These are phyloP conservation scores for Fopius arisanus DNA, from an alignment of 1,140 invertebrate species.

Conservation along the genomic window DNA sequence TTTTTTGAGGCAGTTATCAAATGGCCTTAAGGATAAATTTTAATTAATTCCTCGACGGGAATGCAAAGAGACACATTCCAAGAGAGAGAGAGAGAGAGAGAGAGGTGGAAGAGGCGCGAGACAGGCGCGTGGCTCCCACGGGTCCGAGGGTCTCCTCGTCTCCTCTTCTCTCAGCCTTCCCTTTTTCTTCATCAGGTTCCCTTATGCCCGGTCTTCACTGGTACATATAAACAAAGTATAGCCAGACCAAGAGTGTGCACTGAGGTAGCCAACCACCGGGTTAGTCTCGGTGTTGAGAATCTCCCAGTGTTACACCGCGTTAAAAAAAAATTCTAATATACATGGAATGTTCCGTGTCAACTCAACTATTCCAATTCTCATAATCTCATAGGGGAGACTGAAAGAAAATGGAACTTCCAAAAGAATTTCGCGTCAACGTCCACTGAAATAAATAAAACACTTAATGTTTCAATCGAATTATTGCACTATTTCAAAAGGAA, in stretches of 20 bases:
- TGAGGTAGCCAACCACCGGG: slow-evolving; percentile 9
- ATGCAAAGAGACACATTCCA: slow-evolving; percentile 2
- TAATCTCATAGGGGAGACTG: too few species aligned
- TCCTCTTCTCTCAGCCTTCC: slow-evolving; percentile 28
- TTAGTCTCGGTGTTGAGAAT: neutral
- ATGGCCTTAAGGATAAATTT: neutral
- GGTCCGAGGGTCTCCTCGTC: slow-evolving; percentile 36
- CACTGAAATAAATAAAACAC: too few species aligned
- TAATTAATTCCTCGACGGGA: neutral
- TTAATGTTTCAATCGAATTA: too few species aligned
- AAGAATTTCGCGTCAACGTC: too few species aligned
- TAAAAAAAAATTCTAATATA: neutral
- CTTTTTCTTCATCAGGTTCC: slow-evolving; percentile 37
- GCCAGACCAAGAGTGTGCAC: neutral
- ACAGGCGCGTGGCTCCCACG: slow-evolving; percentile 60
- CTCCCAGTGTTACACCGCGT: slow-evolving; percentile 13
- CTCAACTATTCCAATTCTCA: too few species aligned
- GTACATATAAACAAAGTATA: slow-evolving; percentile 26
- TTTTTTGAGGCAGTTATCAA: neutral
- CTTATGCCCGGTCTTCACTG: slow-evolving; percentile 29
- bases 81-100: slow-evolving; percentile 2
- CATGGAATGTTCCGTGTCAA: too few species aligned
- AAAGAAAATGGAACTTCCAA: too few species aligned
- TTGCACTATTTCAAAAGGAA: too few species aligned
- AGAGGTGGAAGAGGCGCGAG: slow-evolving; percentile 43